Base-by-base conservation (phyloP, 2,797 vertebrate species). In the Pseudochaenichthys georgianus region DNA sequence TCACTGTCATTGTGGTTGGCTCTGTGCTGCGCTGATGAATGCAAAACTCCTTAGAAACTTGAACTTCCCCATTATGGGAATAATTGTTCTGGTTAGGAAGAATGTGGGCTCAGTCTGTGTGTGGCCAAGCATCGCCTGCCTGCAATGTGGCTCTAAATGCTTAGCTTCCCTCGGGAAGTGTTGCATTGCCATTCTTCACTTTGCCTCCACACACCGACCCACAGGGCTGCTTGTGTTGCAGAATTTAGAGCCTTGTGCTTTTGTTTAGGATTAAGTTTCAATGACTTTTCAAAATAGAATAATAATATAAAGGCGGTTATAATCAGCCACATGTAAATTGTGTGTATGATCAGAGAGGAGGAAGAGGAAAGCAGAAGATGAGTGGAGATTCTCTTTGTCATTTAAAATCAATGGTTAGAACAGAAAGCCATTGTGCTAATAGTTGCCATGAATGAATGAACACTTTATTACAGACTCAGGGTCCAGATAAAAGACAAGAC, bases 41-140 rank as follows among this genome's bases (percentile, higher is more conserved):
- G 82, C 81, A 77, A 70, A 82, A 68, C 72, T 82, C 54, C 64
- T 78, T 74, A 82, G 81, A 81, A 87, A 88, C 72, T 38, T 64
- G 70, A 88, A 86, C 59, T 77, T 74, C 63, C 65, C 75, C 80
- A 78, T 87, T 77, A 82, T 87, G 71, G 80, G 83, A 87, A 81
- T 92, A 88, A 90, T 92, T 86, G 85, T 88, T 77, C 74, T 80
- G 84, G 81, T 84, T 72, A 61, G 78, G 59, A 41, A 87, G 82
- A 79, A 81, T 83, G 83, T 69, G 71, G 60, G 53, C 64, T 73
- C 42, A 58, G 80, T 77, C 82, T 90, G 91, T 90, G 93, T 93
- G 92, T 92, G 92, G 92, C 81, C 89, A 42, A 41, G 50, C 78
- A 53, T 78, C 31, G 80, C 47, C 65, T 54, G 78, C 55, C 70